Evolutionary conservation across 30 jellyfish, hydroid and myxozoan genomes (phyloP).

Genomic region (Sanderia malayensis): DNA sequence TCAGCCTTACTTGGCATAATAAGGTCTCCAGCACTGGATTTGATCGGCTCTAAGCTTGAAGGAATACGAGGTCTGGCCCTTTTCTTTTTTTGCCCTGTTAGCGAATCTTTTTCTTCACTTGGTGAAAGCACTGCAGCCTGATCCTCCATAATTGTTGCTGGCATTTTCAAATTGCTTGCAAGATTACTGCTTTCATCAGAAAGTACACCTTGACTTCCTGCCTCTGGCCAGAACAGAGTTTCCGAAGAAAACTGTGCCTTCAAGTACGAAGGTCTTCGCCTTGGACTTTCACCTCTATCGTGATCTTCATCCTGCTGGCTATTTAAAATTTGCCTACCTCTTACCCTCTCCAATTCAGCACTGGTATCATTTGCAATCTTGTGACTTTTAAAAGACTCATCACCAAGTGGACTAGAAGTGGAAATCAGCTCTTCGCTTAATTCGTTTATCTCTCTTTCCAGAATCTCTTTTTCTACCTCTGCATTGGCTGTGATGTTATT

Average conservation of each 20-base stretch:
- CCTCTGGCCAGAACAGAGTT: slow-evolving; percentile 43
- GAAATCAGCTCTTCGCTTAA: slow-evolving; percentile 5
- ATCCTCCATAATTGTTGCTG: slow-evolving; percentile 28
- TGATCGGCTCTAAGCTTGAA: slow-evolving; percentile 53
- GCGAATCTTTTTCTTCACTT: slow-evolving; percentile 28
- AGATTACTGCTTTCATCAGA: background rate
- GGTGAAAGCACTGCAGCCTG: slow-evolving; percentile 26
- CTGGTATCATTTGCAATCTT: slow-evolving; percentile 46
- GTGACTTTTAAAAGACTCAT: slow-evolving; percentile 15
- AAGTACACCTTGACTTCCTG: slow-evolving; percentile 3
- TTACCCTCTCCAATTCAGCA: slow-evolving; percentile 4
- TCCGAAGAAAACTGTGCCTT: slow-evolving; percentile 80
- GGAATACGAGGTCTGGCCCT: slow-evolving; percentile 68
- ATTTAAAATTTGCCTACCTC: slow-evolving; percentile 40
- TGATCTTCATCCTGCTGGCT: slow-evolving; percentile 7
- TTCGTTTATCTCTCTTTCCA: slow-evolving; percentile 22
- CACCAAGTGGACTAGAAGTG: background rate
- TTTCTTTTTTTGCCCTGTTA: slow-evolving; percentile 43
- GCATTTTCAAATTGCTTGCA: slow-evolving; percentile 10
- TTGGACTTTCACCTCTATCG: slow-evolving; percentile 73
- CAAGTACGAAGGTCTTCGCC: slow-evolving; percentile 87
- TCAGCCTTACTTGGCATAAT: background rate
- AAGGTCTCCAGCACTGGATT: slow-evolving; percentile 29
- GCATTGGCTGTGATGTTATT: slow-evolving; percentile 3
- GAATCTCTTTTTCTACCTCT: slow-evolving; percentile 6